Percentiles rank a stretch among this genome's conserved stretches.
These are phyloP conservation scores for Drosophila colorata DNA, from an alignment of 2,888 invertebrate genomes.

Conservation along the genomic window DNA sequence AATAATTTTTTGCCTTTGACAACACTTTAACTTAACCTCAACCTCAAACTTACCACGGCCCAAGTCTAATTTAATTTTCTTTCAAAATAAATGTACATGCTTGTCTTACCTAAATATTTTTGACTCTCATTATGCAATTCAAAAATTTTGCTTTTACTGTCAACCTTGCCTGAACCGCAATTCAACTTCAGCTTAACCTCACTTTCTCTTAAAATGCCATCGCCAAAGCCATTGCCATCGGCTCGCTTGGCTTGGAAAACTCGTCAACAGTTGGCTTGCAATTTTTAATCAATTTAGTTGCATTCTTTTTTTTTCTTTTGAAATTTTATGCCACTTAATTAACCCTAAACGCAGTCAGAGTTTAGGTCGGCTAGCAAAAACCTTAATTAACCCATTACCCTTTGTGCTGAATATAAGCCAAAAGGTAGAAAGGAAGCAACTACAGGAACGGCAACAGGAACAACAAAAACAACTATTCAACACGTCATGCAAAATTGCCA, in stretches of 20 bases:
- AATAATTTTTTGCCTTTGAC: not conserved
- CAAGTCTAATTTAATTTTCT: not conserved
- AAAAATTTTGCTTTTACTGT: conserved; percentile 19
- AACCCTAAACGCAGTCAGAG: conserved; percentile 42
- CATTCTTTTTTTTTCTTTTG: conserved; percentile 22
- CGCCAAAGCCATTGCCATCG: conserved; percentile 8
- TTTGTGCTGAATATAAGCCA: conserved; percentile 34
- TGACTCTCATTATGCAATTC: conserved; percentile 4
- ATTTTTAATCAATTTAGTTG: conserved; percentile 52
- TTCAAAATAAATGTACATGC: not conserved
- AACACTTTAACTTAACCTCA: not conserved
- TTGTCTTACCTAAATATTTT: not conserved
- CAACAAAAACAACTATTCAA: conserved; percentile 50
- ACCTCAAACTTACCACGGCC: not conserved
- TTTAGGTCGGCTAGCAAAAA: conserved; percentile 26
- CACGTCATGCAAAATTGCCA: conserved; percentile 62
- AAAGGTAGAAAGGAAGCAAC: conserved; percentile 9
- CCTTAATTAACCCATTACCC: conserved; percentile 74
- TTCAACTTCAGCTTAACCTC: conserved; percentile 37
- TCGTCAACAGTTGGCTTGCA: conserved; percentile 22
- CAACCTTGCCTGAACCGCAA: conserved; percentile 39
- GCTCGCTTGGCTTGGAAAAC: not conserved
- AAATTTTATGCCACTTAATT: conserved; percentile 69
- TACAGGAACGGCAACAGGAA: not conserved
- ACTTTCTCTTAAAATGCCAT: conserved; percentile 22